Base-by-base conservation (phyloP, 64 coral and sea anemone species). In the Cladopsammia gracilis region DNA sequence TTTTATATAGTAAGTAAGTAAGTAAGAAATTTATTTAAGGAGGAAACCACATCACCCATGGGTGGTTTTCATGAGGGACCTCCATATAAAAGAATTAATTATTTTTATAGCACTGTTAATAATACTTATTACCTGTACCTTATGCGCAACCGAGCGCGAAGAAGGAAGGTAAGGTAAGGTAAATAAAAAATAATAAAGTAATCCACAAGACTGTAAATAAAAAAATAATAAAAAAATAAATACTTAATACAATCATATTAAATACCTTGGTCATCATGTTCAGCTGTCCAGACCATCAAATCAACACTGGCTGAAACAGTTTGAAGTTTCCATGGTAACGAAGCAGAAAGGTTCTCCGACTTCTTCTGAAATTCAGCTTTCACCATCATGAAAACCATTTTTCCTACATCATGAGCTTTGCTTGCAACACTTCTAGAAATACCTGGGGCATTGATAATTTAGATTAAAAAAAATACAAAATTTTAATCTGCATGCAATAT, bases 261-360 rank as follows among this genome's bases (percentile, higher is more conserved):
- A 59, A 16, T 75, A 96, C 95, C 95, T 93, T 95, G 90, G 24
- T 98, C 97, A 70, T 98, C 97, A 58, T 96, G 87, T 18, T 64
- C 80, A 11, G 87, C 87, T 71, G 94, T 93, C 97, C 97, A 98
- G 5, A 98, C 94, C 54, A 88, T 93, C 16, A 98, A 53, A 78
- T 98, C 97, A 34, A 96, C 83, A 66, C 97, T 93, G 22, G 97
- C 90, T 47, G 97, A 90, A 26, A 98, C 74, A 23, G 91, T 90
- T 45, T 96, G 97, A 76, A 96, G 83, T 69, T 98, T 98, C 97
- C 94, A 98, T 48, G 89, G 85, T 19, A 98, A 66, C n/a, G 62
- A 76, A 24, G 71, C 51, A 18, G 69, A 70, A 23, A 62, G 93
- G 4, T 86, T 73, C 9, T 98, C 94, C 5, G 57, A 87, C 82